These are phyloP conservation scores for Parauchenoglanis ngamensis DNA, from an alignment of 2,797 vertebrate species.

Conservation along the genomic window DNA sequence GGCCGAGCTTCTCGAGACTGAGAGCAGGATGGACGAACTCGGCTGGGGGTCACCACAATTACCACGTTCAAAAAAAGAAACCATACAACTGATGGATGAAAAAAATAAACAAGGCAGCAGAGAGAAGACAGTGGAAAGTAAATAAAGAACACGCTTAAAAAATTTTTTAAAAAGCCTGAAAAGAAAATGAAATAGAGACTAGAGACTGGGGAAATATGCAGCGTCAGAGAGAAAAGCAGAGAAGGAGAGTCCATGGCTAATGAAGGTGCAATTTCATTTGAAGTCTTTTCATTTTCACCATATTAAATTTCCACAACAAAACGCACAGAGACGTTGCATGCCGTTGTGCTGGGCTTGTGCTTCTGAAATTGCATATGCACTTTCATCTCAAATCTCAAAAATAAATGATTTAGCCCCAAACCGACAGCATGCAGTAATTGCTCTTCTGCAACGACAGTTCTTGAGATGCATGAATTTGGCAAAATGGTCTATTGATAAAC, in stretches of 20 bases:
- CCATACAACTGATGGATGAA: too few relatives aligned
- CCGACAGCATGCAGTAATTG: slow-evolving; percentile 24
- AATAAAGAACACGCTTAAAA: neutral
- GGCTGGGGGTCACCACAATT: neutral
- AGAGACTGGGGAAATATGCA: neutral
- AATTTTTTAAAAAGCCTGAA: neutral
- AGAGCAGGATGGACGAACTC: neutral
- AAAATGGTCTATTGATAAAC: slow-evolving; percentile 43
- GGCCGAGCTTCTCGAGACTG: neutral
- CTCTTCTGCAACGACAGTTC: slow-evolving; percentile 4
- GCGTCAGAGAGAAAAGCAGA: neutral
- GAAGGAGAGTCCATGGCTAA: slow-evolving; percentile 7
- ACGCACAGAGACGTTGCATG: slow-evolving; percentile 32
- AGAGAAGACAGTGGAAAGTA: too few relatives aligned
- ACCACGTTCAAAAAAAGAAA: neutral
- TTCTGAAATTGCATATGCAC: slow-evolving; percentile 53
- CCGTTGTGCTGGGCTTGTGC: slow-evolving; percentile 51
- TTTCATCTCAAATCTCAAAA: slow-evolving; percentile 37
- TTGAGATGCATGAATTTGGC: slow-evolving; percentile 13
- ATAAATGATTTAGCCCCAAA: slow-evolving; percentile 29
- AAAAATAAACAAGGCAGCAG: neutral
- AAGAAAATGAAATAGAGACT: neutral
- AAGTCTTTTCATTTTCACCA: slow-evolving; percentile 30
- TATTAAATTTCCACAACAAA: slow-evolving; percentile 36
- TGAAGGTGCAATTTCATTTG: slow-evolving; percentile 11